Evolutionary conservation across 2,113 vertebrate species (phyloP), one percentile per base, ranked within the genome.

Genomic region (Leptobrachium leishanense): DNA sequence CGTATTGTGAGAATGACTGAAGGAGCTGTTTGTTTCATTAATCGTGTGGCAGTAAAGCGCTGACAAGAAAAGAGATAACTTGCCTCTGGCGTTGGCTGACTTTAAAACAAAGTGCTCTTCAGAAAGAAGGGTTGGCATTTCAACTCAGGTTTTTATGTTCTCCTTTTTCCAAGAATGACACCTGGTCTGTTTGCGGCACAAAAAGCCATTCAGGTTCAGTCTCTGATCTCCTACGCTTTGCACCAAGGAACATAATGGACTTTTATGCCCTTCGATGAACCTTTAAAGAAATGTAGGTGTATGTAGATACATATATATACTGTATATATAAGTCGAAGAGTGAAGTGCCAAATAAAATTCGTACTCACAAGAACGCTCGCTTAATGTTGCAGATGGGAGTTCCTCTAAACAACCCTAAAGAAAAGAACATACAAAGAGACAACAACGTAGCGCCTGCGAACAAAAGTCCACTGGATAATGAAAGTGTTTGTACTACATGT

Each of bases 91-190:
- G 77, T 89, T 91, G 91, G 90, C 91, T 89, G 69, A 5, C 2
- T 87, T 84, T 91, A 85, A 92, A 92, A 91, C 82, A 20, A 85
- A 88, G 79, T 76, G 67, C 88, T 90, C 39, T 89, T 85, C 85
- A 89, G 90, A 90, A 83, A 85, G 85, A 88, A 81, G 86, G 88
- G 87, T 86, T 89, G 90, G 86, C 85, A 85, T 90, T 90, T 88
- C 82, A 87, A 31, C 20, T 31, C 86, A 90, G 87, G 87, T 86
- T 91, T 84, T 68, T 83, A 87, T 57, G 85, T 77, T 74, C 78
- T 65, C 15, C 81, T 12, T 84, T 89, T 81, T 86, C 82, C 82
- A 84, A 87, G 79, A 20, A 54, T 87, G 87, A 89, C 90, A 92
- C 90, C 89, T 90, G 89, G 89, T 86, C 84, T 43, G 41, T 42